Conservation (phyloP, 1,140 invertebrate species). For the Phymorhynchus buccinoides region DNA sequence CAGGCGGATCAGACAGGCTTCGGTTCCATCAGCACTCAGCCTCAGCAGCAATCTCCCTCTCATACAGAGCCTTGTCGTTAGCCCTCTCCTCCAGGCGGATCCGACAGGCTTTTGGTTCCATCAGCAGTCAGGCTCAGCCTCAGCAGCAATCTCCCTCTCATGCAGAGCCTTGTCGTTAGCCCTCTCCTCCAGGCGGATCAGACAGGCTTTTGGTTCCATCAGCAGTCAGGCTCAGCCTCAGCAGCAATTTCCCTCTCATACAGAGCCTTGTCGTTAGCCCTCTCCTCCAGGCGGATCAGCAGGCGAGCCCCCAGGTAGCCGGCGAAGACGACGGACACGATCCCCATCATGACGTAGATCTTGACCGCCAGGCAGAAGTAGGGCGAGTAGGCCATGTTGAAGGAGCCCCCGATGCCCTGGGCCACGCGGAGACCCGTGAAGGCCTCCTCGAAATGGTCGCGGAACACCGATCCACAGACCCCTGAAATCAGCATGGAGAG, state of each 20-base stretch:
- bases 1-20: no score
- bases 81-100: no score
- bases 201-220: no score
- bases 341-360: slow-evolving; percentile 51
- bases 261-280: neutral
- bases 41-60: neutral
- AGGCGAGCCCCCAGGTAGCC: slow-evolving; percentile 49
- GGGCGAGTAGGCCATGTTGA: slow-evolving; percentile 52
- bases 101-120: no score
- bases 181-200: slow-evolving; percentile 29
- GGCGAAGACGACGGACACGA: slow-evolving; percentile 46
- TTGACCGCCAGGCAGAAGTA: slow-evolving; percentile 56
- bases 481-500: slow-evolving; percentile 49
- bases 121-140: no score
- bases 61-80: no score
- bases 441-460: slow-evolving; percentile 61
- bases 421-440: slow-evolving; percentile 55
- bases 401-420: slow-evolving; percentile 53
- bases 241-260: neutral
- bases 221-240: neutral
- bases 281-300: slow-evolving; percentile 28
- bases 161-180: neutral
- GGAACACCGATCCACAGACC: slow-evolving; percentile 61
- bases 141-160: neutral
- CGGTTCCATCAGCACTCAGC: no score